Base-by-base conservation (phyloP, 2,113 vertebrate genomes). In the Hemiprocne comata region DNA sequence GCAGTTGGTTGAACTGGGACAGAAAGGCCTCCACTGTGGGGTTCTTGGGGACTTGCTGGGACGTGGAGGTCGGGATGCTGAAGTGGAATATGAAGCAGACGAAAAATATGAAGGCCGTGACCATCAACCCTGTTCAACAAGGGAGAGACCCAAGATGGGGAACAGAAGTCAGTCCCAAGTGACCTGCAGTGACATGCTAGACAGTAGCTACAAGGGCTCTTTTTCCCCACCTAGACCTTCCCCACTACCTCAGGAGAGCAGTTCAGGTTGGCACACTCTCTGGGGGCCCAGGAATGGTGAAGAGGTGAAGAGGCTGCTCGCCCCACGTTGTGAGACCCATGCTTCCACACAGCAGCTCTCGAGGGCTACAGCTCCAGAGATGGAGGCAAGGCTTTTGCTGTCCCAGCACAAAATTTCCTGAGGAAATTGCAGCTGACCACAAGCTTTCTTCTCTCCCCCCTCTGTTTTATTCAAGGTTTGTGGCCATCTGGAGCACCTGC, bases 1-100 rank as follows among this genome's bases (percentile, higher is more conserved):
- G 82, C 64, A 99, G 57, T 42, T 93, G 96, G 26, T 97, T 83
- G 84, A 99, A 97, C 51, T 98, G 92, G 28, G 77, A 88, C 58
- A 98, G 85, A 79, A 98, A 98, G 3, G 96, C 96, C 44, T 97
- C 96, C 91, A 98, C 62, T 0, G 75, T 89, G 50, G 95, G 95
- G 54, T 95, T 98, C 64, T 1, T n/a, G 51, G 66, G 73, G 15
- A 89, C 66, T 26, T 81, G 93, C 75, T 96, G 91, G 2, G 94
- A 84, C 26, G 65, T 81, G 58, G 96, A 96, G 26, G 89, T 85
- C 2, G 44, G 95, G 77, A 70, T 97, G 70, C 91, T 60, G 0
- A 18, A 73, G 77, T 58, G 60, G 10, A 55, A 78, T 15, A 54
- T 24, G 42, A 93, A 54, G 58, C 33, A 10, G 1, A 97, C 9